Evolutionary conservation across 2,888 invertebrate species (phyloP).

Genomic region (Platycnemis pennipes): DNA sequence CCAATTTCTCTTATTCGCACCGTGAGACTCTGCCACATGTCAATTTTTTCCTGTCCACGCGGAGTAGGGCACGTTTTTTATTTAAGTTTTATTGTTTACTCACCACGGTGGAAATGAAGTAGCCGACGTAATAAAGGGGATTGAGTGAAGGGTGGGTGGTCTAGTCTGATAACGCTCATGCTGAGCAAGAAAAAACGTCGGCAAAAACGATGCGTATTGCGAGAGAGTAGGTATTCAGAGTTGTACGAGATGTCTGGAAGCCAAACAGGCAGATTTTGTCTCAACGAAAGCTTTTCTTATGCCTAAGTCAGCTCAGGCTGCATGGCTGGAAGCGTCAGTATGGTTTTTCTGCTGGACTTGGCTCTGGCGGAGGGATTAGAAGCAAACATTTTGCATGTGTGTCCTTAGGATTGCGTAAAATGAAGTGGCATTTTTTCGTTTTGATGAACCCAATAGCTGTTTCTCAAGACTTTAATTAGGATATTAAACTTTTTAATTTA

Average conservation of each 20-base stretch:
- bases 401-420: too few species aligned
- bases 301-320: background rate
- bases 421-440: too few species aligned
- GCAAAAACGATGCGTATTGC: constrained; percentile 44
- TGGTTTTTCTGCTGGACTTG: background rate
- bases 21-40: background rate
- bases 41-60: background rate
- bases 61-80: background rate
- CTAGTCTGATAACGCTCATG: background rate
- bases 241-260: constrained; percentile 5
- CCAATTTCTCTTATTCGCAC: background rate
- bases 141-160: constrained; percentile 30
- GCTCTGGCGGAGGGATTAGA: background rate
- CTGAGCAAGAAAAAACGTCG: background rate
- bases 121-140: constrained; percentile 30
- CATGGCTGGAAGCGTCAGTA: background rate
- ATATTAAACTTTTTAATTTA: too few species aligned
- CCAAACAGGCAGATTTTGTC: background rate
- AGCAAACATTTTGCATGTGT: too few species aligned
- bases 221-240: background rate
- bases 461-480: too few species aligned
- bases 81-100: background rate
- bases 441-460: too few species aligned
- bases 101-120: background rate
- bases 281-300: background rate